Evolutionary conservation across 2,113 vertebrate genomes (phyloP).

Genomic region (Sceloporus tristichus): DNA sequence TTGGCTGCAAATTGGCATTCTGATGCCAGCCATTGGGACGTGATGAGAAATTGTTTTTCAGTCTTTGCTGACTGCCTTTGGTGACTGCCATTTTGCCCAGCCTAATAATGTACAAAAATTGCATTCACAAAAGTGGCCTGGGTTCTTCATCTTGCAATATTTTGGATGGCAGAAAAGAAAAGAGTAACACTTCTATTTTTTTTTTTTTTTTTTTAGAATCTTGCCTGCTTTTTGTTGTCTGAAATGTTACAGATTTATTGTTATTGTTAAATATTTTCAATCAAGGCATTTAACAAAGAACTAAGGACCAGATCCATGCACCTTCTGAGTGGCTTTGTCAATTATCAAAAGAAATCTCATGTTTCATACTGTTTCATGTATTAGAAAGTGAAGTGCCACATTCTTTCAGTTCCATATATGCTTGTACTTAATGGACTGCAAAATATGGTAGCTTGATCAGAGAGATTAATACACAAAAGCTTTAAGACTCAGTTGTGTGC

Average conservation of each 20-base stretch:
- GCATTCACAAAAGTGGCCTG: conserved; percentile 19
- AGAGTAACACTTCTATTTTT: not conserved
- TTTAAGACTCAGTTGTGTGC: too few relatives aligned
- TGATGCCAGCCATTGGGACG: conserved; percentile 36
- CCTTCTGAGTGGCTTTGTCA: not conserved
- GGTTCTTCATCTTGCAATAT: conserved; percentile 13
- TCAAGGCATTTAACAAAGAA: not conserved
- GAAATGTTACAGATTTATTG: not conserved
- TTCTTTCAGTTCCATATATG: not conserved
- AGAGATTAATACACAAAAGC: too few relatives aligned
- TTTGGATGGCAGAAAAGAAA: not conserved
- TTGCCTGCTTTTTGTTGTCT: not conserved
- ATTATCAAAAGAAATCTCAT: not conserved
- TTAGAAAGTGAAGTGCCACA: not conserved
- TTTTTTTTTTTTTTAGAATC: not conserved
- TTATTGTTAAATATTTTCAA: conserved; percentile 13
- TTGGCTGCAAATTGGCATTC: conserved; percentile 48
- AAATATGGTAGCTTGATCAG: too few relatives aligned
- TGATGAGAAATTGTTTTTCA: conserved; percentile 42
- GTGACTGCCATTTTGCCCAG: conserved; percentile 31
- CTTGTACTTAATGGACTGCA: not conserved
- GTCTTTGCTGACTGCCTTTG: conserved; percentile 32
- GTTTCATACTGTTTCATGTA: not conserved
- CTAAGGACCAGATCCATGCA: not conserved
- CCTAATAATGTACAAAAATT: conserved; percentile 32